These are phyloP conservation scores for Siderastrea siderea DNA, from an alignment of 92 coral and sea anemone species.

Conservation along the genomic window DNA sequence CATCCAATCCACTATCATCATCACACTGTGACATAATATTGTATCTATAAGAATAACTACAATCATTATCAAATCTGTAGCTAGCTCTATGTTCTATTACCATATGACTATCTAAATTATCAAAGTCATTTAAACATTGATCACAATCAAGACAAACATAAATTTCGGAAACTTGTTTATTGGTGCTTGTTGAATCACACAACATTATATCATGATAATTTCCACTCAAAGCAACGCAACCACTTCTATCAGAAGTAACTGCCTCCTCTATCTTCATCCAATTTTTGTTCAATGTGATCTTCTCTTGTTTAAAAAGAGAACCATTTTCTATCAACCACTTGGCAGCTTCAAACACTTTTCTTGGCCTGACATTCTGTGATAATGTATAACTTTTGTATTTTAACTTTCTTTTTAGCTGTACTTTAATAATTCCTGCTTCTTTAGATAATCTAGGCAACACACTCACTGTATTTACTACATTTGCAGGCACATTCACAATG, in stretches of 20 bases:
- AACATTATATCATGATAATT: too few relatives aligned
- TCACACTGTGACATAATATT: background rate
- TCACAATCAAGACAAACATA: constrained; percentile 29
- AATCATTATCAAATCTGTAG: background rate
- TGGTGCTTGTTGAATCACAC: background rate
- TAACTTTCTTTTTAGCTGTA: constrained; percentile 51
- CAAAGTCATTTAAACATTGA: background rate
- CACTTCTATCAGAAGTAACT: too few relatives aligned
- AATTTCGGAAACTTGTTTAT: too few relatives aligned
- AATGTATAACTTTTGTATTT: constrained; percentile 67
- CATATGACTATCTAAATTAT: constrained; percentile 18
- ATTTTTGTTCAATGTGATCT: constrained; percentile 51
- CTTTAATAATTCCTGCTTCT: constrained; percentile 65
- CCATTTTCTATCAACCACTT: constrained; percentile 67
- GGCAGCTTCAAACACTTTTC: constrained; percentile 57
- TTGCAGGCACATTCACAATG: constrained; percentile 70
- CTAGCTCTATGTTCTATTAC: background rate
- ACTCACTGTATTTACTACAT: constrained; percentile 58
- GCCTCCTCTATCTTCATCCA: constrained; percentile 36
- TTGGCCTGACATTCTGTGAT: constrained; percentile 53
- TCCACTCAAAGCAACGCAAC: too few relatives aligned
- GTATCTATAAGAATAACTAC: background rate
- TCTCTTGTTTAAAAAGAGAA: constrained; percentile 62
- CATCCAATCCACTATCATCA: background rate
- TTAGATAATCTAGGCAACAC: constrained; percentile 61